Evolutionary conservation across 2,797 vertebrate genomes (phyloP).

Genomic region (Microhierax caerulescens): DNA sequence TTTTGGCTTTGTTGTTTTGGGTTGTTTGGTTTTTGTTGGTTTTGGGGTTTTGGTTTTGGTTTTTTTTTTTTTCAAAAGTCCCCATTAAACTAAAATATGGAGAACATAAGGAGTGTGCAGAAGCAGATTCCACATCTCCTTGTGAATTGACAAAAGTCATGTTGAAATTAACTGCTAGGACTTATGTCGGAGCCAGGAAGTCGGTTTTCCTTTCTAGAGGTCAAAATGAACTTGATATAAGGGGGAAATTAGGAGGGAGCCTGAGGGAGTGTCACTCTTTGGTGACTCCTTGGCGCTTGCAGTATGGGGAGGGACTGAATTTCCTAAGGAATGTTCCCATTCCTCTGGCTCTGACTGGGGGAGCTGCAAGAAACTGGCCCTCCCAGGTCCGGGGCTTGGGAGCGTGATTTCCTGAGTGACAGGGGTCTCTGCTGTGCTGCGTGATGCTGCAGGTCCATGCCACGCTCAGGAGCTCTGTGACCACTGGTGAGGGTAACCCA

Average conservation of each 20-base stretch:
- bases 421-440: neutral
- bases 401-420: neutral
- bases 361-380: neutral
- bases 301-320: neutral
- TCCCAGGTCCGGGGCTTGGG: neutral
- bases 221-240: neutral
- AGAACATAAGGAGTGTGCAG: neutral
- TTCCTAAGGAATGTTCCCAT: neutral
- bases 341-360: neutral
- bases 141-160: neutral
- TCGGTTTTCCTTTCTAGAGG: neutral
- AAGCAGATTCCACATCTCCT: neutral
- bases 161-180: constrained; percentile 15
- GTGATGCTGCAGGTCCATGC: neutral
- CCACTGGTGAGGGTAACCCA: neutral
- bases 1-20: no score
- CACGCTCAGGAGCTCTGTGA: fast-evolving
- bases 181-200: neutral
- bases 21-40: neutral
- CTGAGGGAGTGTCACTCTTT: neutral
- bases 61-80: neutral
- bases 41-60: neutral
- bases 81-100: neutral
- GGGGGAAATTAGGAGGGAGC: neutral
- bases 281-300: neutral